These are phyloP conservation scores for Acrobeloides nanus DNA, from an alignment of 2,888 invertebrate species.

Conservation along the genomic window DNA sequence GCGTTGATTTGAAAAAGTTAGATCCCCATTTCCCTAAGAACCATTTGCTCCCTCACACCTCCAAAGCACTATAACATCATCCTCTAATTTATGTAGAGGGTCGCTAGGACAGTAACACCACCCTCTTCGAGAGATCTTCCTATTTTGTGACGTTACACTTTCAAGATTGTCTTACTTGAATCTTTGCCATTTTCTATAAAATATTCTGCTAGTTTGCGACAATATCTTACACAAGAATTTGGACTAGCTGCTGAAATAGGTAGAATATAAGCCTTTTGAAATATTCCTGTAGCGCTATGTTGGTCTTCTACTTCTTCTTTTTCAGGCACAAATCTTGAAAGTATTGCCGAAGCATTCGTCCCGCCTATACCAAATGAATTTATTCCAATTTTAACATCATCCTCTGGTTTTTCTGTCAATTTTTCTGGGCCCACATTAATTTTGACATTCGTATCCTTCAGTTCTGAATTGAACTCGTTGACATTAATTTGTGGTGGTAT, in stretches of 20 bases:
- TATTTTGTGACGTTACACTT: too few relatives aligned
- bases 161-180: too few relatives aligned
- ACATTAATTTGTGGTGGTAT: constrained; percentile 39
- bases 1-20: too few relatives aligned
- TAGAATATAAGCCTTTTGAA: constrained; percentile 10
- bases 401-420: constrained; percentile 6
- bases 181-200: constrained; percentile 3
- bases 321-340: constrained; percentile 1
- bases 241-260: constrained; percentile 27
- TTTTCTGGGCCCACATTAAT: constrained; percentile 2
- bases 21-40: too few relatives aligned
- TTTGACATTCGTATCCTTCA: constrained; percentile 12
- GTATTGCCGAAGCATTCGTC: constrained; percentile 33
- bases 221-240: constrained; percentile 8
- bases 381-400: constrained; percentile 19
- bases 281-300: not conserved
- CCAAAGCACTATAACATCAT: too few relatives aligned
- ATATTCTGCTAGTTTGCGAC: constrained; percentile 9
- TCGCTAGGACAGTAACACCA: too few relatives aligned
- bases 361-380: constrained; percentile 50
- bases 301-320: constrained; percentile 8
- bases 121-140: too few relatives aligned
- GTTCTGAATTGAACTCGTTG: constrained; percentile 10
- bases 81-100: too few relatives aligned
- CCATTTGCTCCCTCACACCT: too few relatives aligned